Evolutionary conservation across 53 echinoderm and acorn worm genomes (phyloP).

Genomic region (Antedon mediterranea): DNA sequence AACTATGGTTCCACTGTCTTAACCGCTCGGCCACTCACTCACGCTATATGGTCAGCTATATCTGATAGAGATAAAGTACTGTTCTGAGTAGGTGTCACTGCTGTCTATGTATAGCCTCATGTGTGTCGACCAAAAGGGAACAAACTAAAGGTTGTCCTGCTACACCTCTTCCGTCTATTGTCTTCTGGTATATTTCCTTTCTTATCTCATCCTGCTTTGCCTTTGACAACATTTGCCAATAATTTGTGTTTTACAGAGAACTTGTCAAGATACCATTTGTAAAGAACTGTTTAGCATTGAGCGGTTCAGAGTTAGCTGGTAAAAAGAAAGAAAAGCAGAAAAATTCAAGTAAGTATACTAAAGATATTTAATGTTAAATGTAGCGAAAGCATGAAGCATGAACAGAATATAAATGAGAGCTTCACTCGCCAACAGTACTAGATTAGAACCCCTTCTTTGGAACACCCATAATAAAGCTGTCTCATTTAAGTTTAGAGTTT

Average conservation of each 20-base stretch:
- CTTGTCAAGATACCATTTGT: conserved; percentile 81
- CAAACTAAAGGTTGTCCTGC: neutral
- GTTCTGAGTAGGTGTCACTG: too few relatives aligned
- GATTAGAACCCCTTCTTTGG: too few relatives aligned
- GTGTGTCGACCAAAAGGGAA: neutral
- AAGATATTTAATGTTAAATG: too few relatives aligned
- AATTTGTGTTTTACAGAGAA: conserved; percentile 33
- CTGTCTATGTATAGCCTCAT: neutral
- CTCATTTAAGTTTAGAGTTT: too few relatives aligned
- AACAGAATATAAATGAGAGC: too few relatives aligned
- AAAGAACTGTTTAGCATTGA: conserved; percentile 75
- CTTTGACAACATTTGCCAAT: neutral
- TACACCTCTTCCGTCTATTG: neutral
- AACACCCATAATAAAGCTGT: too few relatives aligned
- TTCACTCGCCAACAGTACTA: too few relatives aligned
- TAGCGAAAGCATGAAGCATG: too few relatives aligned
- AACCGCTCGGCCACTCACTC: too few relatives aligned
- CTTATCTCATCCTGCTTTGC: neutral
- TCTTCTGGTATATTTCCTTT: neutral
- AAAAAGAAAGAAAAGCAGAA: conserved; percentile 86
- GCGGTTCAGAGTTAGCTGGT: conserved; percentile 60
- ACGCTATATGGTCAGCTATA: too few relatives aligned
- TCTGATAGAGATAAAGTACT: too few relatives aligned
- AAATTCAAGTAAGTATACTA: conserved; percentile 58
- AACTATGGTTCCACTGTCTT: too few relatives aligned